A percentile compares a stretch with the other conserved stretches of the same genome.
These are phyloP conservation scores for Drosophila repleta DNA, from an alignment of 1,140 invertebrate genomes.

Conservation along the genomic window DNA sequence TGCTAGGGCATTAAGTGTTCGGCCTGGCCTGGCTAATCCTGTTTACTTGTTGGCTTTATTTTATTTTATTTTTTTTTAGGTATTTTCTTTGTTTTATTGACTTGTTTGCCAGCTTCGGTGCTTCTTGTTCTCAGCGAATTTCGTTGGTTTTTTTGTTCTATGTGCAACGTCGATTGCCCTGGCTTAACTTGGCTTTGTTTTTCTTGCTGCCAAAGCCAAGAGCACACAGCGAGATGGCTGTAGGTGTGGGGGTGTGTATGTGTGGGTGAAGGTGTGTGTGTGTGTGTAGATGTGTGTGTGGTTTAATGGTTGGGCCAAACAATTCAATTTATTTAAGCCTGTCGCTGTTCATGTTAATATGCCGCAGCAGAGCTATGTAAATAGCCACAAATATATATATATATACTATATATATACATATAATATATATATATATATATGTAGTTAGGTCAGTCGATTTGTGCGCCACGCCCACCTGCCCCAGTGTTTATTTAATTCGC, in stretches of 20 bases:
- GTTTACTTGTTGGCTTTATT: slow-evolving; percentile 2
- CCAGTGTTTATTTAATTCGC: slow-evolving; percentile 75
- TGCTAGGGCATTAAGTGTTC: no score
- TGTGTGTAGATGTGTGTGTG: slow-evolving; percentile 1
- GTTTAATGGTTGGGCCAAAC: slow-evolving; percentile 61
- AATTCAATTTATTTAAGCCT: slow-evolving; percentile 80
- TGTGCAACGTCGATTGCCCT: slow-evolving; percentile 44
- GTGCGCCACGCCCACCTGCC: slow-evolving; percentile 9
- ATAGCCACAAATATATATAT: neutral
- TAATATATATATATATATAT: slow-evolving; percentile 5
- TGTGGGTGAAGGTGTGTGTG: slow-evolving; percentile 1
- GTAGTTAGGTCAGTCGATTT: neutral
- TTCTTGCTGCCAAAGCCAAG: slow-evolving; percentile 18
- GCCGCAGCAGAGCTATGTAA: slow-evolving; percentile 27
- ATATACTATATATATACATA: neutral
- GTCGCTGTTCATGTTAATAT: slow-evolving; percentile 64
- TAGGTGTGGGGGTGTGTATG: slow-evolving; percentile 5
- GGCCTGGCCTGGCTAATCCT: neutral
- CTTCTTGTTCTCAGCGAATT: slow-evolving; percentile 30
- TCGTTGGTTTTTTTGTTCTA: slow-evolving; percentile 11
- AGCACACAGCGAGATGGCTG: neutral
- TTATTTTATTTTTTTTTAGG: slow-evolving; percentile 13
- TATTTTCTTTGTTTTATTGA: slow-evolving; percentile 42
- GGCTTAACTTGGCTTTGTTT: slow-evolving; percentile 47
- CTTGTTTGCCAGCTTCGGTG: slow-evolving; percentile 26